Percentiles rank a stretch among this genome's conserved stretches.
Conservation (phyloP, 2,888 invertebrate species). For the Chelonus formosanus region DNA sequence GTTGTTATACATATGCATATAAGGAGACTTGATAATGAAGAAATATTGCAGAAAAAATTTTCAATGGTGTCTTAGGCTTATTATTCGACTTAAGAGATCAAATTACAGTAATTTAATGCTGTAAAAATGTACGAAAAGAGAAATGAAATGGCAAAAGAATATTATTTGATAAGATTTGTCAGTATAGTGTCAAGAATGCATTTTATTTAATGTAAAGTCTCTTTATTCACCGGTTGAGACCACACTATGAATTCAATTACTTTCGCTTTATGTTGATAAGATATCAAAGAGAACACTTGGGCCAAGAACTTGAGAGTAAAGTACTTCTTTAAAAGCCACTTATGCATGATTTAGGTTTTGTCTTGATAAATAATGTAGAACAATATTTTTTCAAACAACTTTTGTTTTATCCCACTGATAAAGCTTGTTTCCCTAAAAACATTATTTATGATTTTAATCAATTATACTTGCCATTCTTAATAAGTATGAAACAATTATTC, state of each 20-base stretch:
- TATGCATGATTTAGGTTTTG: neutral
- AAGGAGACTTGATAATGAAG: slow-evolving; percentile 2
- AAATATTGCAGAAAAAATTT: slow-evolving; percentile 12
- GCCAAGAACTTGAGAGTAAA: neutral
- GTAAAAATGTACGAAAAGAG: neutral
- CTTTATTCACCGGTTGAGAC: neutral
- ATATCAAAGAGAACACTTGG: slow-evolving; percentile 17
- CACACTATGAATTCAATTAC: slow-evolving; percentile 17
- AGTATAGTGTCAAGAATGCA: slow-evolving; percentile 5
- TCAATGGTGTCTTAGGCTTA: slow-evolving; percentile 5
- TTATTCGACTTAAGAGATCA: slow-evolving; percentile 5
- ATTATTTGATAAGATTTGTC: slow-evolving; percentile 11
- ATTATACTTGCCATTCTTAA: neutral
- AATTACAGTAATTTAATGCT: slow-evolving; percentile 18
- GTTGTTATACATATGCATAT: slow-evolving; percentile 25
- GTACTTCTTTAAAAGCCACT: neutral
- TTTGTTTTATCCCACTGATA: neutral
- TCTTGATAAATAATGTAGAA: neutral
- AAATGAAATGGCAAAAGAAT: neutral
- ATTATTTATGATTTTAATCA: neutral
- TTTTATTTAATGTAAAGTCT: slow-evolving; percentile 9
- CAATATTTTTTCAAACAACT: neutral
- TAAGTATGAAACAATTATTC: neutral
- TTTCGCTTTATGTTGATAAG: slow-evolving; percentile 13
- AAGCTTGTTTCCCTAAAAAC: no score